Evolutionary conservation across 2,113 vertebrate species (phyloP).

Genomic region (Larimichthys polyactis): DNA sequence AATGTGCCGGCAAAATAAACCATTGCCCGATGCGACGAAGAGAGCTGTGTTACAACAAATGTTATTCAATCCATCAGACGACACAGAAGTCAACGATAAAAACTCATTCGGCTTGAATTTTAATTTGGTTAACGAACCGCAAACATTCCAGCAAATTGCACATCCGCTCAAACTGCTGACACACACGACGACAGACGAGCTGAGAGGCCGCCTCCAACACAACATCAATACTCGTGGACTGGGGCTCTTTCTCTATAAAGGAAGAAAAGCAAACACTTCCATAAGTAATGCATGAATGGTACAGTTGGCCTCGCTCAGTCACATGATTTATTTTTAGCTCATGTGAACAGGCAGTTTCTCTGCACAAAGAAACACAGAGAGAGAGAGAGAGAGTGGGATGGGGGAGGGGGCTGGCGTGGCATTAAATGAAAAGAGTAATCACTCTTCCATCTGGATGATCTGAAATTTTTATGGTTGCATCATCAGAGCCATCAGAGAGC

Average conservation of each 20-base stretch:
- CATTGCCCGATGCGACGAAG: not conserved
- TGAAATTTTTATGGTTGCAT: conserved; percentile 33
- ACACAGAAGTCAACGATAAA: too few relatives aligned
- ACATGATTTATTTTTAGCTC: conserved; percentile 84
- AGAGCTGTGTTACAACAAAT: not conserved
- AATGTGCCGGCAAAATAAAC: not conserved
- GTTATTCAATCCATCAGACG: too few relatives aligned
- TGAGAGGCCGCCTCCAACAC: conserved; percentile 34
- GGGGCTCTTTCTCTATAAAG: conserved; percentile 27
- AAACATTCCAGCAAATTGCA: not conserved
- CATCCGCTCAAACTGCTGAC: not conserved
- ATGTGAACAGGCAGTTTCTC: conserved; percentile 78
- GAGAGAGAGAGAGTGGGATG: conserved; percentile 22
- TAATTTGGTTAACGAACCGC: not conserved
- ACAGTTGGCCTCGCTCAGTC: conserved; percentile 74
- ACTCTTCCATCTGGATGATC: conserved; percentile 76
- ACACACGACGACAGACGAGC: not conserved
- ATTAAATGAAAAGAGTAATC: conserved; percentile 72
- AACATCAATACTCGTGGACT: conserved; percentile 8
- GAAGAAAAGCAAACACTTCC: conserved; percentile 76
- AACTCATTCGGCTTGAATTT: too few relatives aligned
- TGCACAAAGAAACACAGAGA: conserved; percentile 44
- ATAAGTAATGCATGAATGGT: conserved; percentile 84
- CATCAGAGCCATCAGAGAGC: not conserved
- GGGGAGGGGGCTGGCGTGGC: conserved; percentile 63